phyloP scores from a whole-genome alignment of 2,888 invertebrate genomes.

The Nomada ferruginata region DNA sequence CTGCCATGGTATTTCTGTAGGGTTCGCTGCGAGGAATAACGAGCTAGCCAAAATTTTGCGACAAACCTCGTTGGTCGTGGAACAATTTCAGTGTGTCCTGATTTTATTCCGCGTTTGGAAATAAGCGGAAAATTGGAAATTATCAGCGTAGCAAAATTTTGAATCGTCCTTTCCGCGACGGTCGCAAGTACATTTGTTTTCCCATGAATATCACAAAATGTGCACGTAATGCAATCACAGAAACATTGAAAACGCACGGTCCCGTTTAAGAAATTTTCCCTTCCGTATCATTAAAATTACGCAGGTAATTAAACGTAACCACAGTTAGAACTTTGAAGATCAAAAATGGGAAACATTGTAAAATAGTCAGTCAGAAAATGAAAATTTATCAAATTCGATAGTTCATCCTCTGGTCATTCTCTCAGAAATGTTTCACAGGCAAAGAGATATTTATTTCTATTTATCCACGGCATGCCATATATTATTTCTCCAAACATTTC shows the following conservation, averaged over 20 bases:
- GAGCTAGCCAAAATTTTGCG: neutral
- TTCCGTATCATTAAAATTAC: too few species aligned
- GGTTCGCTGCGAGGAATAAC: neutral
- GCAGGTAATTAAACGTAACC: too few species aligned
- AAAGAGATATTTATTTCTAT: neutral
- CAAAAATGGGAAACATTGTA: neutral
- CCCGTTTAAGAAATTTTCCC: too few species aligned
- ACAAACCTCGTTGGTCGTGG: neutral
- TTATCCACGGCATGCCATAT: neutral
- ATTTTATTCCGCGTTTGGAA: neutral
- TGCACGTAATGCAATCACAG: too few species aligned
- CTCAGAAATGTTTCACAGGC: too few species aligned
- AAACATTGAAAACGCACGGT: too few species aligned
- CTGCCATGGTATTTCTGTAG: neutral
- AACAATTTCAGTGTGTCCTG: constrained; percentile 1
- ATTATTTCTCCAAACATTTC: neutral
- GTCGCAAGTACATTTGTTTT: neutral
- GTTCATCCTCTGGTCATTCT: too few species aligned
- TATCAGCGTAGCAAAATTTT: neutral
- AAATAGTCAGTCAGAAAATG: too few species aligned
- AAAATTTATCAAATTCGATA: too few species aligned
- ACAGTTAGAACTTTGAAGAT: neutral
- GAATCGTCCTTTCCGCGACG: neutral
- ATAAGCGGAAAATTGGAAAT: constrained; percentile 30
- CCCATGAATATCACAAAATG: neutral